These are phyloP conservation scores for Tenthredo notha DNA, from an alignment of 2,888 invertebrate species.

Conservation along the genomic window DNA sequence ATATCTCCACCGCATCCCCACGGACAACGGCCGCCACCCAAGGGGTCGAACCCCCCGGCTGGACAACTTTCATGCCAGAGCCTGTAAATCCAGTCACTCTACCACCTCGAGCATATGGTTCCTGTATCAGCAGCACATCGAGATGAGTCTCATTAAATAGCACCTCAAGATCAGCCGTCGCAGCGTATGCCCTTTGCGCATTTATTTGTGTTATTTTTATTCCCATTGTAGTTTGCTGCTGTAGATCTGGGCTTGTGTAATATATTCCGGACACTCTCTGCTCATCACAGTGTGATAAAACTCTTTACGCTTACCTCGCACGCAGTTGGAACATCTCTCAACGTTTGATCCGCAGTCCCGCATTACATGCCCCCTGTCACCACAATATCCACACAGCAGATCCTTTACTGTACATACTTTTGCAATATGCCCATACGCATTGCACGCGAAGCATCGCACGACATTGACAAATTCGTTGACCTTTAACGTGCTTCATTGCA, in stretches of 20 bases:
- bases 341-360: not conserved
- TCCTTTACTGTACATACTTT: not conserved
- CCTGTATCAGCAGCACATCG: slow-evolving; percentile 46
- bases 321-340: not conserved
- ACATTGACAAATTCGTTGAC: not conserved
- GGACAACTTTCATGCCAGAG: not conserved
- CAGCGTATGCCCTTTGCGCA: slow-evolving; percentile 23
- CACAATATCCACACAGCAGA: not conserved
- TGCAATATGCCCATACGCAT: not conserved
- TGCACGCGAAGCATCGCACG: not conserved
- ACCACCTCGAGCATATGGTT: slow-evolving; percentile 36
- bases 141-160: not conserved
- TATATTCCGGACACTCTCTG: not conserved
- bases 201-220: not conserved
- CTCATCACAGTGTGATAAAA: not conserved
- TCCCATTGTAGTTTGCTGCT: not conserved
- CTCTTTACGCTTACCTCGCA: not conserved
- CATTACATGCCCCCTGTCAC: not conserved
- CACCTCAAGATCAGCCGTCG: not conserved
- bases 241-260: not conserved
- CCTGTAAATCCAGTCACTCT: not conserved
- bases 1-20: not conserved
- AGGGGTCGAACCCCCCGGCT: not conserved
- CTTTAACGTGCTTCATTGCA: not conserved
- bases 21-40: not conserved